These are phyloP conservation scores for Craterocephalus amniculus DNA, from an alignment of 2,797 vertebrate genomes.

Conservation along the genomic window DNA sequence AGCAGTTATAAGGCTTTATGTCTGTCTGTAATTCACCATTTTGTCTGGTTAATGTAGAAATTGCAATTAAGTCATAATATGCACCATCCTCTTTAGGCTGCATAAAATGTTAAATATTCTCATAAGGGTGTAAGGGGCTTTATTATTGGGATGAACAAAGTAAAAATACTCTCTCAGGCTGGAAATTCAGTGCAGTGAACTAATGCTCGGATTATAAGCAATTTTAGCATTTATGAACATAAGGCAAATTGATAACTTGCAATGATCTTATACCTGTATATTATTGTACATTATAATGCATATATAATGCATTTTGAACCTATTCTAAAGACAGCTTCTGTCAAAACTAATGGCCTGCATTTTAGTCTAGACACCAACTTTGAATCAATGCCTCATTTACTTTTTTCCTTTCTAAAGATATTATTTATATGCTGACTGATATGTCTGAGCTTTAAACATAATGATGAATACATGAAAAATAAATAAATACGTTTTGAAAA, in stretches of 20 bases:
- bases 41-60: background rate
- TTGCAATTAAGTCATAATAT: background rate
- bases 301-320: background rate
- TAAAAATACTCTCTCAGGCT: background rate
- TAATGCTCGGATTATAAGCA: background rate
- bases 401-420: background rate
- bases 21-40: background rate
- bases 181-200: background rate
- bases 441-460: background rate
- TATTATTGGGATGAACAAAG: background rate
- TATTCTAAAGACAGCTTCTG: background rate
- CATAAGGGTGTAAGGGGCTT: no score
- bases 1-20: slow-evolving; percentile 9
- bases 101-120: background rate
- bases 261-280: background rate
- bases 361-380: background rate
- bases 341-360: background rate
- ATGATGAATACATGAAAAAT: background rate
- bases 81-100: background rate
- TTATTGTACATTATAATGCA: no score
- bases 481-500: no score
- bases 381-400: background rate
- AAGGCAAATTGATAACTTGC: background rate
- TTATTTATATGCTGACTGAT: background rate
- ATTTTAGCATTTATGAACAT: background rate